A percentile compares a stretch with the other conserved stretches of the same genome.
Conservation (phyloP, 2,113 vertebrate species). For the Bambusicola thoracicus region DNA sequence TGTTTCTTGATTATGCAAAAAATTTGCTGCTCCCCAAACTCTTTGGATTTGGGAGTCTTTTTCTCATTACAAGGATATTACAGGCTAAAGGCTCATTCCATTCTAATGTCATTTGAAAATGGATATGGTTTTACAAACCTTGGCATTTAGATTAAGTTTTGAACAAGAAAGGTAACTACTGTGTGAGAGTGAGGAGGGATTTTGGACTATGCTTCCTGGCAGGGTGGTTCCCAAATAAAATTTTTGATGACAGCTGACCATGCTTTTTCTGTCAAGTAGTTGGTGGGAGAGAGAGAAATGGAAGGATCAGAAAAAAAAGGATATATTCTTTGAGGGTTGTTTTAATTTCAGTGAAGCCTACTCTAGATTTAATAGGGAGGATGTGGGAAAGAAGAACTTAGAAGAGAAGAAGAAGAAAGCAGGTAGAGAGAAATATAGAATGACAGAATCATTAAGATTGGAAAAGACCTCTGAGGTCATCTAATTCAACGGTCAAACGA, state of each 20-base stretch:
- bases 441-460: neutral
- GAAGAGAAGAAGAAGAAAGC: neutral
- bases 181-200: neutral
- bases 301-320: neutral
- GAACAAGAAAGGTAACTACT: neutral
- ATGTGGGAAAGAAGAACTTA: neutral
- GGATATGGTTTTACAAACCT: neutral
- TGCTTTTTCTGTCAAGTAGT: neutral
- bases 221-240: constrained; percentile 12
- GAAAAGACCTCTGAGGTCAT: neutral
- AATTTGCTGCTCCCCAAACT: neutral
- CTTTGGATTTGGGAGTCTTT: neutral
- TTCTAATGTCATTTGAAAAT: constrained; percentile 1
- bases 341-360: neutral
- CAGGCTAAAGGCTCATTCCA: neutral
- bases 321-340: neutral
- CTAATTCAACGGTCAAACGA: no score
- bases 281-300: neutral
- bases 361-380: neutral
- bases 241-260: neutral
- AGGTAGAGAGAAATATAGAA: neutral
- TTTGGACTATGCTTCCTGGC: neutral
- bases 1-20: constrained; percentile 37
- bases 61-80: neutral
- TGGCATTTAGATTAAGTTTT: neutral